Percentiles rank a stretch among this genome's conserved stretches.
Evolutionary conservation across 2,797 vertebrate genomes (phyloP).

Genomic region (Cossypha niveicapilla): DNA sequence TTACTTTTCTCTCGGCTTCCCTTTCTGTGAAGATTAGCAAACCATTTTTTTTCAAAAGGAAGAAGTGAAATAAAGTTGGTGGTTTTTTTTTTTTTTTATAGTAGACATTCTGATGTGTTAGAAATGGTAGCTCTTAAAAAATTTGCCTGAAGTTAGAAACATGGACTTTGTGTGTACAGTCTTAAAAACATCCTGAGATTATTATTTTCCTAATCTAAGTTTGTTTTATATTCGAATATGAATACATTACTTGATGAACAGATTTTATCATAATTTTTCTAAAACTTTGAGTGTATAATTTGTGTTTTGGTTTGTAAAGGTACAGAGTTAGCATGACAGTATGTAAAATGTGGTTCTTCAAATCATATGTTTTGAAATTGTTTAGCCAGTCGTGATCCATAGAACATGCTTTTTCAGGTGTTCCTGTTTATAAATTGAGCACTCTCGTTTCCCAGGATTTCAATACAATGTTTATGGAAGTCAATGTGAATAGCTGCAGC

Average conservation of each 20-base stretch:
- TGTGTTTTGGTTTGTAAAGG: neutral
- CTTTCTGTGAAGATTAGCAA: neutral
- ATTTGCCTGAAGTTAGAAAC: neutral
- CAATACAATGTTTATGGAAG: neutral
- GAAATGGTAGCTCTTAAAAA: neutral
- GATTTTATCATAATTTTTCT: neutral
- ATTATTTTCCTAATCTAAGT: neutral
- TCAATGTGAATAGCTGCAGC: neutral
- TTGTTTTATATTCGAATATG: neutral
- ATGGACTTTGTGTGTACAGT: neutral
- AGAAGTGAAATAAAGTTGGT: neutral
- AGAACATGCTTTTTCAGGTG: neutral
- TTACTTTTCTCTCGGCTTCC: neutral
- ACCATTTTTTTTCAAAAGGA: neutral
- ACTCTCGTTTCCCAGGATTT: neutral
- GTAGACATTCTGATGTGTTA: neutral
- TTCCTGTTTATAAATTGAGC: neutral
- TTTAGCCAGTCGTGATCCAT: neutral
- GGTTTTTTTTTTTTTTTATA: neutral
- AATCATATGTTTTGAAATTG: neutral
- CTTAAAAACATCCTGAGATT: neutral
- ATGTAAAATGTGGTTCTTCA: neutral
- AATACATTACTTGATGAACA: neutral
- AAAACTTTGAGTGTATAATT: neutral
- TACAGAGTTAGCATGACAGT: neutral